Evolutionary conservation across 2,797 vertebrate species (phyloP).

Genomic region (Anguilla pacifica): DNA sequence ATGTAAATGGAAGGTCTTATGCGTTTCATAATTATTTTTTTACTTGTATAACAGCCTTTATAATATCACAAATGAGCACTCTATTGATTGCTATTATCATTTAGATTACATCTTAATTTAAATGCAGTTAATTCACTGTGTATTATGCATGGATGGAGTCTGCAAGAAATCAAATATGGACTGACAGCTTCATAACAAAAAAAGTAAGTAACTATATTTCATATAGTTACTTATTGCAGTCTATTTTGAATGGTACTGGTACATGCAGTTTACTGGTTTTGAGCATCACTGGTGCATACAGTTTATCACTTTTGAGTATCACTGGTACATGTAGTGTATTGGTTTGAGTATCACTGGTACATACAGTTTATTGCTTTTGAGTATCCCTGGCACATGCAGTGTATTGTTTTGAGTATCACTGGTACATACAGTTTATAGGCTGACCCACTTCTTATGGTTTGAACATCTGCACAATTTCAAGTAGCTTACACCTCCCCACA

Average conservation of each 20-base stretch:
- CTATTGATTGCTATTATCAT: conserved; percentile 23
- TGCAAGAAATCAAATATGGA: background rate
- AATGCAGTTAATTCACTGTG: conserved; percentile 6
- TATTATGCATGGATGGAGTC: background rate
- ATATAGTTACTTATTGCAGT: no score
- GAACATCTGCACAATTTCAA: background rate
- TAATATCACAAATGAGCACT: background rate
- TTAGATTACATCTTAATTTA: conserved; percentile 24
- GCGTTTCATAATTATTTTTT: background rate
- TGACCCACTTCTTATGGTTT: no score
- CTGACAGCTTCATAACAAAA: background rate
- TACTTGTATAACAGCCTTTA: background rate
- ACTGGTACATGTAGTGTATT: no score
- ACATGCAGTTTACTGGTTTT: background rate
- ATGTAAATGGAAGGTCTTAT: background rate
- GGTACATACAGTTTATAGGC: no score
- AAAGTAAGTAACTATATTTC: background rate
- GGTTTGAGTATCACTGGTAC: no score
- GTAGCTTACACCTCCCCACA: background rate
- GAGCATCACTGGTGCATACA: background rate
- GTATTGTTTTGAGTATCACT: no score
- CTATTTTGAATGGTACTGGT: background rate
- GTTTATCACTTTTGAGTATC: background rate
- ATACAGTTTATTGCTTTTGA: no score
- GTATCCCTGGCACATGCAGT: no score